Evolutionary conservation across 2,888 invertebrate species (phyloP).

Genomic region (Volucella zonaria): DNA sequence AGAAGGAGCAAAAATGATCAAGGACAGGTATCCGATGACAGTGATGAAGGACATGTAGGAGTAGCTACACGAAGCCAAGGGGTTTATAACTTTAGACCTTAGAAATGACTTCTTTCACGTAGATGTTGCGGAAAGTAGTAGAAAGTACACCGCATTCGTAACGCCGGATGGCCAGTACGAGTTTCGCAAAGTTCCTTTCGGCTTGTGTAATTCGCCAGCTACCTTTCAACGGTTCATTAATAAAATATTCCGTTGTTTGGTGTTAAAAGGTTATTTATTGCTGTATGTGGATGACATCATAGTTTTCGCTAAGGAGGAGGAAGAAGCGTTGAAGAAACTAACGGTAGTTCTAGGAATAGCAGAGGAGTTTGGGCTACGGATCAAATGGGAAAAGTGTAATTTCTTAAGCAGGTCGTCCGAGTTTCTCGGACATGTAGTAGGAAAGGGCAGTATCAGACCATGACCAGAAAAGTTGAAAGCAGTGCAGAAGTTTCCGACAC

Average conservation of each 20-base stretch:
- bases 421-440: too few relatives aligned
- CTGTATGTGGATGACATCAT: conserved; percentile 25
- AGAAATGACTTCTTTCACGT: conserved; percentile 75
- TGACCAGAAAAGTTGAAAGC: too few relatives aligned
- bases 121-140: conserved; percentile 64
- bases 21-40: too few relatives aligned
- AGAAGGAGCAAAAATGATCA: conserved; percentile 28
- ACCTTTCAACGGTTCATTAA: not conserved
- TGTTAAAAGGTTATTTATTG: not conserved
- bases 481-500: too few relatives aligned
- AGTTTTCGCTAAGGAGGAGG: not conserved
- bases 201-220: too few relatives aligned
- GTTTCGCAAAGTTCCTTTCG: too few relatives aligned
- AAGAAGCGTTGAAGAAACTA: not conserved
- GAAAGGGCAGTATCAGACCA: too few relatives aligned
- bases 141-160: conserved; percentile 75
- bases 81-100: conserved; percentile 74
- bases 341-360: conserved; percentile 2
- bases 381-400: too few relatives aligned
- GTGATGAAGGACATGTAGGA: conserved; percentile 68
- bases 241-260: not conserved
- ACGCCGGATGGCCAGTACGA: conserved; percentile 40
- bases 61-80: conserved; percentile 58
- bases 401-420: too few relatives aligned
- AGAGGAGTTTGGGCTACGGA: not conserved